phyloP scores from a whole-genome alignment of 2,888 invertebrate species.

The Ormyrus pomaceus region DNA sequence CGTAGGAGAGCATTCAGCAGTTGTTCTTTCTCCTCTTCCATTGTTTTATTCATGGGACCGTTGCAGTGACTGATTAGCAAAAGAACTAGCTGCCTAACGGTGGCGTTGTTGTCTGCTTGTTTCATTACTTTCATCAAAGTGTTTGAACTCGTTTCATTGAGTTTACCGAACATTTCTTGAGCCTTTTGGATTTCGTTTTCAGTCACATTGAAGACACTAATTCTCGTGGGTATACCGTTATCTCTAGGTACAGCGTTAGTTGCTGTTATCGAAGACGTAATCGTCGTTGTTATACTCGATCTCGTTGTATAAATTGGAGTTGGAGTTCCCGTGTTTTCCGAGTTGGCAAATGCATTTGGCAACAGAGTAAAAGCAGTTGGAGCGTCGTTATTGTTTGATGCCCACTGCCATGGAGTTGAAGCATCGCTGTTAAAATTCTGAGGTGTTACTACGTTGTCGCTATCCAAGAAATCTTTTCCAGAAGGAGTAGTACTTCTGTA shows the following conservation, averaged over 20 bases:
- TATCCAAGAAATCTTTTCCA: conserved; percentile 58
- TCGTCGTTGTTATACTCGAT: conserved; percentile 69
- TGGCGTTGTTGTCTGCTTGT: conserved; percentile 86
- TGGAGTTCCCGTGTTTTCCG: conserved; percentile 67
- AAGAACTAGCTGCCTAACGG: conserved; percentile 84
- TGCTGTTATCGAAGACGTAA: conserved; percentile 67
- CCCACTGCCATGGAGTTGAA: conserved; percentile 68
- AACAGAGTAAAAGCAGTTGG: conserved; percentile 71
- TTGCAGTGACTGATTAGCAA: conserved; percentile 88
- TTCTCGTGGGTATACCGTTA: conserved; percentile 63
- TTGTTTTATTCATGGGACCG: conserved; percentile 82
- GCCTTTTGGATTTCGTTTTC: conserved; percentile 84
- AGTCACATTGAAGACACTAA: conserved; percentile 78
- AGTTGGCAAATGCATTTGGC: conserved; percentile 63
- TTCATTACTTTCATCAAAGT: conserved; percentile 89
- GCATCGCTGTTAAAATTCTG: conserved; percentile 66
- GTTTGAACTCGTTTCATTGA: conserved; percentile 85
- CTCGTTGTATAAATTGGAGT: conserved; percentile 67
- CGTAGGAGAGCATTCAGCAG: conserved; percentile 83
- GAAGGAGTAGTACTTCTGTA: conserved; percentile 57
- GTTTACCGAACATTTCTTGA: conserved; percentile 85
- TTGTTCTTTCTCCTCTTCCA: conserved; percentile 83
- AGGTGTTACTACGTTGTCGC: conserved; percentile 68
- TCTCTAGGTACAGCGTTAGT: conserved; percentile 58
- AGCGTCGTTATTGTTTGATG: conserved; percentile 66